A percentile compares a stretch with the other conserved stretches of the same genome.
phyloP scores from a whole-genome alignment of 2,888 invertebrate species.

The Altica lythri region DNA sequence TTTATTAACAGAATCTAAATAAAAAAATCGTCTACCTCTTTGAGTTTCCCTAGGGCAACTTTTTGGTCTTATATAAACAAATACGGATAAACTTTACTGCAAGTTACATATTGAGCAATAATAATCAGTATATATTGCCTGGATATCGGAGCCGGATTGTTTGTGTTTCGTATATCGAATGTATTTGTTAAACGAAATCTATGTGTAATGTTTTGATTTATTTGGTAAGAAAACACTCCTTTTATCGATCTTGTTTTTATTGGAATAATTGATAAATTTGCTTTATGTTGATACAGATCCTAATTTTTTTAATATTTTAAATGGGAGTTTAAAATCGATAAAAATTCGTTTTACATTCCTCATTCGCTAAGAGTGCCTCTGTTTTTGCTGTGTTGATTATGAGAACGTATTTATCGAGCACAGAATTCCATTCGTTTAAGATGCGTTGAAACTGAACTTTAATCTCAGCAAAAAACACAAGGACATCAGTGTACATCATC shows the following conservation, averaged over 20 bases:
- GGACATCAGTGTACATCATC: no score
- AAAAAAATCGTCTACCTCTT: background rate
- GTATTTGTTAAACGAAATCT: conserved; percentile 5
- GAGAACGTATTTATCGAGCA: no score
- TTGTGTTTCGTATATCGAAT: conserved; percentile 2
- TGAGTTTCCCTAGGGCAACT: background rate
- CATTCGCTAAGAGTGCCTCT: no score
- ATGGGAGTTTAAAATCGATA: no score
- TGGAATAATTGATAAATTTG: background rate
- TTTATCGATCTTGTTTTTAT: background rate
- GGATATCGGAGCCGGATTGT: conserved; percentile 11
- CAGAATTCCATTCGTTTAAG: no score
- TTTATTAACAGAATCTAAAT: no score
- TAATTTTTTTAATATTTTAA: no score
- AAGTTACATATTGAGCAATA: conserved; percentile 12
- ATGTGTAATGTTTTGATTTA: background rate
- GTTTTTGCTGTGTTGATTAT: no score
- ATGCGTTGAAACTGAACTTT: no score
- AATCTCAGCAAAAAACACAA: no score
- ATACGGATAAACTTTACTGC: conserved; percentile 15
- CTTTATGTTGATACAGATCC: no score
- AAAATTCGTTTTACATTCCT: no score
- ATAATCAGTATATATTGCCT: conserved; percentile 18
- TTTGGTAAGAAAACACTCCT: background rate
- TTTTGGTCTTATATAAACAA: conserved; percentile 15